These are phyloP conservation scores for Drosophila parvula DNA, from an alignment of 1,140 invertebrate genomes.

Conservation along the genomic window DNA sequence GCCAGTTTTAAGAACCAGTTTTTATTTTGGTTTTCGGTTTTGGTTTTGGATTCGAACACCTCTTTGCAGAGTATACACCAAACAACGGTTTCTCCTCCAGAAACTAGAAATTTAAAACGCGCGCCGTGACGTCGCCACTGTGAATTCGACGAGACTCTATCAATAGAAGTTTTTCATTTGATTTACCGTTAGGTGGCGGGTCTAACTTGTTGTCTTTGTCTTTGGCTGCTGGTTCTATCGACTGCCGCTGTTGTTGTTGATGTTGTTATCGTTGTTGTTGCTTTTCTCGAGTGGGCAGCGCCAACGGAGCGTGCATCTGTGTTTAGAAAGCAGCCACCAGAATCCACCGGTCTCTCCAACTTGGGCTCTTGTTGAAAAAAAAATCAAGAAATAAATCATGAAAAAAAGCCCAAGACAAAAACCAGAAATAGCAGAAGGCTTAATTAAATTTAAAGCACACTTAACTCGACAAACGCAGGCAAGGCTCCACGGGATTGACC, in stretches of 20 bases:
- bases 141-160: constrained; percentile 39
- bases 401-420: constrained; percentile 8
- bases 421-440: constrained; percentile 50
- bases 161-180: constrained; percentile 72
- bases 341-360: constrained; percentile 34
- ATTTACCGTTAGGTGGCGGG: constrained; percentile 70
- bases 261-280: constrained; percentile 23
- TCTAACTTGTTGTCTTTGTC: constrained; percentile 34
- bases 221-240: constrained; percentile 4
- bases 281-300: constrained; percentile 59
- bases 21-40: constrained; percentile 39
- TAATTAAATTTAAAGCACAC: constrained; percentile 72
- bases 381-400: constrained; percentile 17
- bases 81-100: constrained; percentile 47
- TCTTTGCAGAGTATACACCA: neutral
- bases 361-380: neutral
- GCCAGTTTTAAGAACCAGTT: constrained; percentile 62
- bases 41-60: constrained; percentile 3
- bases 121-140: constrained; percentile 65
- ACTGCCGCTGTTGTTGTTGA: constrained; percentile 4
- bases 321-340: constrained; percentile 68
- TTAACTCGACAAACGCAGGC: constrained; percentile 24
- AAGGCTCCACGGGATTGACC: constrained; percentile 59
- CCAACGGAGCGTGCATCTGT: constrained; percentile 67
- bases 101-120: constrained; percentile 62